Conservation (phyloP, 1,140 invertebrate genomes). For the Drosophila trapezifrons region DNA sequence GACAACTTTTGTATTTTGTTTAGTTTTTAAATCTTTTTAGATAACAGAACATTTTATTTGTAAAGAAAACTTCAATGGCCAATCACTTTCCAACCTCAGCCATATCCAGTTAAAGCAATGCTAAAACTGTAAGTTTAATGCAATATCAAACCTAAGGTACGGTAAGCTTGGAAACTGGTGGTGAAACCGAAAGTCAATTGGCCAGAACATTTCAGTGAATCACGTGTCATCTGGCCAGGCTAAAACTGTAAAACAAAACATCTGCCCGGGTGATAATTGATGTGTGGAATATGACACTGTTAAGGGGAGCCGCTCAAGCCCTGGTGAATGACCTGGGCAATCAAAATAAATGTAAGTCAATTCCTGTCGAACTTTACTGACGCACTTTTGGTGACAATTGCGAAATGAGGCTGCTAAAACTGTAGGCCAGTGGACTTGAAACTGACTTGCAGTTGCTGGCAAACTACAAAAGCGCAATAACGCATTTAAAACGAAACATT, state of each 20-base stretch:
- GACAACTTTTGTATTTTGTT: not conserved
- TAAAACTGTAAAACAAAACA: conserved; percentile 42
- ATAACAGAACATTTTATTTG: no score
- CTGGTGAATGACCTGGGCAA: conserved; percentile 33
- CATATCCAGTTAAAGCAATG: not conserved
- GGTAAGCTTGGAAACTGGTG: not conserved
- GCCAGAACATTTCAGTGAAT: conserved; percentile 8
- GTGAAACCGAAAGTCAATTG: conserved; percentile 24
- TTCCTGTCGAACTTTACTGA: conserved; percentile 39
- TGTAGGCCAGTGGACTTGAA: conserved; percentile 5
- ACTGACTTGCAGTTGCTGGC: not conserved
- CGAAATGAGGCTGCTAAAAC: conserved; percentile 24
- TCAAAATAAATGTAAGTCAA: conserved; percentile 47
- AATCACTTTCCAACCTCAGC: not conserved
- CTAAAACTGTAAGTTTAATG: not conserved
- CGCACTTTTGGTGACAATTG: conserved; percentile 36
- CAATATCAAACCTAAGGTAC: not conserved
- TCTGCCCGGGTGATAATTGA: conserved; percentile 45
- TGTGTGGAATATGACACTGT: conserved; percentile 41
- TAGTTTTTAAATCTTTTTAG: not conserved
- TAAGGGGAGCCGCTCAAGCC: conserved; percentile 11
- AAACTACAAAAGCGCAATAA: not conserved
- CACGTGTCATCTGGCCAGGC: conserved; percentile 5
- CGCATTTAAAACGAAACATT: not conserved
- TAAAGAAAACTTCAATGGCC: no score